These are phyloP conservation scores for Cebidichthys violaceus DNA, from an alignment of 2,113 vertebrate species.

Conservation along the genomic window DNA sequence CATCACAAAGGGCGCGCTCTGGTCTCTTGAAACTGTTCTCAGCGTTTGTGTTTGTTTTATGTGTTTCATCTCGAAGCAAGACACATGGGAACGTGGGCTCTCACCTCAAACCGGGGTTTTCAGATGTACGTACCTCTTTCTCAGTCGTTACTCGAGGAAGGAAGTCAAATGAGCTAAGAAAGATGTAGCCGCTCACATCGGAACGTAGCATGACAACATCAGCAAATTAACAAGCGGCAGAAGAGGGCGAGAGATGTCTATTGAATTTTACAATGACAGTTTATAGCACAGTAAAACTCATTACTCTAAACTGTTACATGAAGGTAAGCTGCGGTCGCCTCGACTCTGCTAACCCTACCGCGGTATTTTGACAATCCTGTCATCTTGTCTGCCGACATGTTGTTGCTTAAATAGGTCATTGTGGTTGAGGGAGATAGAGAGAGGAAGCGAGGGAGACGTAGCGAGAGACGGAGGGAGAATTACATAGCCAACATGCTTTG, in stretches of 20 bases:
- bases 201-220: conserved; percentile 25
- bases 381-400: conserved; percentile 65
- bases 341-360: conserved; percentile 59
- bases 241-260: conserved; percentile 33
- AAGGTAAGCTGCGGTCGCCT: conserved; percentile 69
- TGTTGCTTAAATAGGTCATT: conserved; percentile 77
- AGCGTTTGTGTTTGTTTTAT: conserved; percentile 37
- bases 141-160: conserved; percentile 33
- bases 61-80: conserved; percentile 63
- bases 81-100: conserved; percentile 29
- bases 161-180: conserved; percentile 43
- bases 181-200: conserved; percentile 39
- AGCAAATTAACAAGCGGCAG: conserved; percentile 56
- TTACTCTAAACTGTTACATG: conserved; percentile 63
- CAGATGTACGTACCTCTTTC: conserved; percentile 7
- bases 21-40: conserved; percentile 45
- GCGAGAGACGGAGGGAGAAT: conserved; percentile 33
- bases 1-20: conserved; percentile 38
- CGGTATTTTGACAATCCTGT: conserved; percentile 73
- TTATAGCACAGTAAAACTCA: conserved; percentile 64
- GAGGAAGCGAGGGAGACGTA: conserved; percentile 7
- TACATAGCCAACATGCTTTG: conserved; percentile 55
- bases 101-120: conserved; percentile 39
- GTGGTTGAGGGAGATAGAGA: conserved; percentile 62
- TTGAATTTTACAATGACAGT: conserved; percentile 54